Percentiles rank a stretch among this genome's conserved stretches.
Evolutionary conservation across 2,888 invertebrate species (phyloP).

Genomic region (Melangyna quadrimaculata): DNA sequence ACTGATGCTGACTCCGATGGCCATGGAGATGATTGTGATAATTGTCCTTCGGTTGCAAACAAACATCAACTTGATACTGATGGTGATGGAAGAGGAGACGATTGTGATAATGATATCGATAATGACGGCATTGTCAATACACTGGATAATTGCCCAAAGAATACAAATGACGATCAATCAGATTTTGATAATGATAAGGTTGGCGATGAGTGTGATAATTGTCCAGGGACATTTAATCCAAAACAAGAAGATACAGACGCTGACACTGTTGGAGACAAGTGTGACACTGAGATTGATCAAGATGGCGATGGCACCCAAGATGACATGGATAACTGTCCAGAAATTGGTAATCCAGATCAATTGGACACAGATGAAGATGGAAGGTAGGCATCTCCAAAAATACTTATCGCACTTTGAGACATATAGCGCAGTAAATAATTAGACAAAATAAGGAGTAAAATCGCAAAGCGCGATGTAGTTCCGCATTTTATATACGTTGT

Average conservation of each 20-base stretch:
- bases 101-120: slow-evolving; percentile 95
- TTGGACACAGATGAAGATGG: slow-evolving; percentile 92
- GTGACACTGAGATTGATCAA: slow-evolving; percentile 92
- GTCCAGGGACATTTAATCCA: slow-evolving; percentile 88
- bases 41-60: slow-evolving; percentile 92
- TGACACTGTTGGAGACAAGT: slow-evolving; percentile 94
- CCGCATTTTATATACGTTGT: too few relatives aligned
- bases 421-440: too few relatives aligned
- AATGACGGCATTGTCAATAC: slow-evolving; percentile 90
- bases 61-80: slow-evolving; percentile 92
- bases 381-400: too few relatives aligned
- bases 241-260: slow-evolving; percentile 90
- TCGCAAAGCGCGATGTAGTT: too few relatives aligned
- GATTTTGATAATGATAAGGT: slow-evolving; percentile 92
- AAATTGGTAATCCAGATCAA: slow-evolving; percentile 92
- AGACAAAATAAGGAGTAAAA: too few relatives aligned
- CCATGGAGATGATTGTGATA: slow-evolving; percentile 91
- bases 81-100: slow-evolving; percentile 90
- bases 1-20: slow-evolving; percentile 88
- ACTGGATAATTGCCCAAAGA: slow-evolving; percentile 88
- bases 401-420: too few relatives aligned
- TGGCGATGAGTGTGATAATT: slow-evolving; percentile 96
- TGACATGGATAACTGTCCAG: slow-evolving; percentile 93
- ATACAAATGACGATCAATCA: slow-evolving; percentile 88
- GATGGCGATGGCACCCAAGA: slow-evolving; percentile 93